Evolutionary conservation across 2,888 invertebrate genomes (phyloP).

Genomic region (Bellardia bayeri): DNA sequence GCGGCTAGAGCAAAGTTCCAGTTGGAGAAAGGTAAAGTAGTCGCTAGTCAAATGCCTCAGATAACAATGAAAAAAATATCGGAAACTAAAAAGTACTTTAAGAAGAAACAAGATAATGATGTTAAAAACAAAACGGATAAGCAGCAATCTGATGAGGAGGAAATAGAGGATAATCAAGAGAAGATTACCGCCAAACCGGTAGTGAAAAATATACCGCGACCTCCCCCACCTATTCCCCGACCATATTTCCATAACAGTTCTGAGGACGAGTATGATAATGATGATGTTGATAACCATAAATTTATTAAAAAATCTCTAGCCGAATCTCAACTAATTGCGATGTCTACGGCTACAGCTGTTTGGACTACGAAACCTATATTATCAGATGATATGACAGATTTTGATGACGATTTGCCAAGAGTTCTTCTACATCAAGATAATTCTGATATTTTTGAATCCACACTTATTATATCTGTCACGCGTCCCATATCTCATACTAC

Average conservation of each 20-base stretch:
- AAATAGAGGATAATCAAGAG: constrained; percentile 74
- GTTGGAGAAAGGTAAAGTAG: constrained; percentile 66
- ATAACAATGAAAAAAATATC: constrained; percentile 79
- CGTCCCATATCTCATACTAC: constrained; percentile 74
- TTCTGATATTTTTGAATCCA: constrained; percentile 81
- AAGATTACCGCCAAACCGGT: constrained; percentile 60
- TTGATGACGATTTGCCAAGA: constrained; percentile 77
- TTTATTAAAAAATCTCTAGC: constrained; percentile 53
- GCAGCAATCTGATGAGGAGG: constrained; percentile 75
- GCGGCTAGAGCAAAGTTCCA: constrained; percentile 63
- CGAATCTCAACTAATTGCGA: constrained; percentile 59
- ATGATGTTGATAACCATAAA: constrained; percentile 51
- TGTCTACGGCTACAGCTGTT: constrained; percentile 73
- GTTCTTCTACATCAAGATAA: constrained; percentile 82
- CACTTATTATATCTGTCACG: constrained; percentile 81
- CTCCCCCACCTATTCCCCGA: constrained; percentile 43
- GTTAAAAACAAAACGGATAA: constrained; percentile 72
- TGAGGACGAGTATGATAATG: constrained; percentile 73
- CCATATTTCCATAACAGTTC: constrained; percentile 57
- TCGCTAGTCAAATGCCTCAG: constrained; percentile 74
- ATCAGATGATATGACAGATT: constrained; percentile 77
- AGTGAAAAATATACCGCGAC: constrained; percentile 20
- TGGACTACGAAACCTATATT: constrained; percentile 80
- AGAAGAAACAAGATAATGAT: constrained; percentile 74
- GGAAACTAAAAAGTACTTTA: constrained; percentile 79